Evolutionary conservation across 2,113 vertebrate genomes (phyloP).

Genomic region (Piprites chloris): DNA sequence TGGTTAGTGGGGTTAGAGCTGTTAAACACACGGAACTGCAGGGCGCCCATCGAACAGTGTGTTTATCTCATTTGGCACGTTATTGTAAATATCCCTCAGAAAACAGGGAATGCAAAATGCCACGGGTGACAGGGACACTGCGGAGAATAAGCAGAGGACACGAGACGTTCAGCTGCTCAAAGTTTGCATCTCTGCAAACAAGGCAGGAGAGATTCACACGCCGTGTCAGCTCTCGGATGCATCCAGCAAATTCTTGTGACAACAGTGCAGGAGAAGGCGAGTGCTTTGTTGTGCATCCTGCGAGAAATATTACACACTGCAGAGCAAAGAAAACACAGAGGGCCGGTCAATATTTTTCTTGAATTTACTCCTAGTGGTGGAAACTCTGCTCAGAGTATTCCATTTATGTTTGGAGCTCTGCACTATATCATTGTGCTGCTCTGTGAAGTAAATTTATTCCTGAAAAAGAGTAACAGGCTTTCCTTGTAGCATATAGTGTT

Average conservation of each 20-base stretch:
- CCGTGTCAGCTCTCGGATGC: conserved; percentile 19
- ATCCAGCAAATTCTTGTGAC: conserved; percentile 62
- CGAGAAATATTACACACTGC: conserved; percentile 55
- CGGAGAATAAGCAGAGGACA: conserved; percentile 1
- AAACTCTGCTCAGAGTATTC: conserved; percentile 28
- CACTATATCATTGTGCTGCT: conserved; percentile 29
- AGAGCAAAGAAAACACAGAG: conserved; percentile 56
- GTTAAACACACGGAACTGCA: not conserved
- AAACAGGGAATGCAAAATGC: conserved; percentile 31
- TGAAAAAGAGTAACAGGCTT: not conserved
- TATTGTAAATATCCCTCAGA: conserved; percentile 22
- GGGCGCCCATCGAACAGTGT: not conserved
- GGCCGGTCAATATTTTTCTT: conserved; percentile 56
- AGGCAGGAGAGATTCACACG: conserved; percentile 34
- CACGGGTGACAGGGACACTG: not conserved
- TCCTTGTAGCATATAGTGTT: not conserved
- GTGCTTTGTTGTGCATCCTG: conserved; percentile 49
- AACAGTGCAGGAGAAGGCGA: conserved; percentile 16
- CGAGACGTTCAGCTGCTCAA: not conserved
- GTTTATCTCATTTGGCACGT: conserved; percentile 34
- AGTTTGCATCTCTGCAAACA: conserved; percentile 46
- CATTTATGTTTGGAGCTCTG: conserved; percentile 48
- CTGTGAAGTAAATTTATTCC: conserved; percentile 50
- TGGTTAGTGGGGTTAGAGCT: not conserved
- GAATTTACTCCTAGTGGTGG: conserved; percentile 54